Conservation (phyloP, 2,113 vertebrate species). For the Lophura nycthemera region DNA sequence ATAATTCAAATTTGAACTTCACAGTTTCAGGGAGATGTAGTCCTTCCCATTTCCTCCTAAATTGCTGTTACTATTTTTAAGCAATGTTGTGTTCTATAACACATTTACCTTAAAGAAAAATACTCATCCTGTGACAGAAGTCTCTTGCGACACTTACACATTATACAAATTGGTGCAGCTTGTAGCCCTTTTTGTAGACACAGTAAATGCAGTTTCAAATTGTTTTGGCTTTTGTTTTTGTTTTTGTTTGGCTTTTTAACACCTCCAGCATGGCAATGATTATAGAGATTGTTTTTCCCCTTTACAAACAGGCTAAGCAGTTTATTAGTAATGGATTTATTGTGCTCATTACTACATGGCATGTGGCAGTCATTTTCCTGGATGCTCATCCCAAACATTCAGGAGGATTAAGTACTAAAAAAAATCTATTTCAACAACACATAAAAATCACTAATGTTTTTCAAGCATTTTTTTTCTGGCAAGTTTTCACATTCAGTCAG, state of each 20-base stretch:
- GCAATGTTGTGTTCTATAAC: neutral
- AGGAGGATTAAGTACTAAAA: neutral
- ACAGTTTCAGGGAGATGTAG: neutral
- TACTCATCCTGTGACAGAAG: neutral
- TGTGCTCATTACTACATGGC: neutral
- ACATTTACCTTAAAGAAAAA: neutral
- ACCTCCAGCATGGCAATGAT: neutral
- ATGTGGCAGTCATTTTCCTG: constrained; percentile 14
- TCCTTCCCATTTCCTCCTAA: neutral
- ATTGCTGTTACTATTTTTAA: neutral
- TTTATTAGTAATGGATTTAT: neutral
- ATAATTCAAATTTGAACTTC: neutral
- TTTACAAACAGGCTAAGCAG: neutral
- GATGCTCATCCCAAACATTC: neutral
- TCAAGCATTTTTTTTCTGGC: neutral
- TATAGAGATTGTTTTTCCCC: neutral
- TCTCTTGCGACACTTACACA: neutral
- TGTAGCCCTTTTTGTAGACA: neutral
- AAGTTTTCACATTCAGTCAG: neutral
- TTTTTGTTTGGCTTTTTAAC: neutral
- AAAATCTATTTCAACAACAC: neutral
- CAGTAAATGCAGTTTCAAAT: neutral
- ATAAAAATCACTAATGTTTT: neutral
- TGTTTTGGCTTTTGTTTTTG: neutral
- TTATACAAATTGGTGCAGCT: constrained; percentile 9